A percentile compares a stretch with the other conserved stretches of the same genome.
These are phyloP conservation scores for Bettongia penicillata DNA, from an alignment of 2,113 vertebrate species.

Conservation along the genomic window DNA sequence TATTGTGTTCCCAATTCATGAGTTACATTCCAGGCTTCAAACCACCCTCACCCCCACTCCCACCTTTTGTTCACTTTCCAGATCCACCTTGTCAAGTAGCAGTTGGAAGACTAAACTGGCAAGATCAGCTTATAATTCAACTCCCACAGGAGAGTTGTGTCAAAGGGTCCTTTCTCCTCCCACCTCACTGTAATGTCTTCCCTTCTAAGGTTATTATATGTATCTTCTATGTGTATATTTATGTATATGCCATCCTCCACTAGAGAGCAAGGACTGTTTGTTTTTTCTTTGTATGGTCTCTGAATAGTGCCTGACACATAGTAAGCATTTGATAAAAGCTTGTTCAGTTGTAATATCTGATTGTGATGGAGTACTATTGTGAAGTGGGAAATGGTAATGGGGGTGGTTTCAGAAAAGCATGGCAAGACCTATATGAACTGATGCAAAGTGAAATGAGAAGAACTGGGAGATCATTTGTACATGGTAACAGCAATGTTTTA, in stretches of 20 bases:
- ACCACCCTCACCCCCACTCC: background rate
- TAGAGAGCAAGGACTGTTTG: background rate
- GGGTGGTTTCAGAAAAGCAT: background rate
- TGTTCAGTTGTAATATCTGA: background rate
- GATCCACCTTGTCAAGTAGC: background rate
- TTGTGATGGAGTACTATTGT: background rate
- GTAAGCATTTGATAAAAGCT: background rate
- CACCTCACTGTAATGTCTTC: background rate
- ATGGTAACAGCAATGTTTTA: background rate
- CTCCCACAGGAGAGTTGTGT: background rate
- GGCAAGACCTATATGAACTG: background rate
- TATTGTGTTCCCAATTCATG: background rate
- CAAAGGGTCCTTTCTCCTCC: background rate
- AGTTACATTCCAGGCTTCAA: background rate
- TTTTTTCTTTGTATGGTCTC: background rate
- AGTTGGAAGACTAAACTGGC: background rate
- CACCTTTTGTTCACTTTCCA: background rate
- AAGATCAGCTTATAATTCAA: background rate
- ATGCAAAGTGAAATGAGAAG: background rate
- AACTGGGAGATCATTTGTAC: background rate
- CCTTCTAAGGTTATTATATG: background rate
- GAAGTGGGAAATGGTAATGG: background rate
- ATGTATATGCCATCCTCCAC: background rate
- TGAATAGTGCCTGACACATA: background rate
- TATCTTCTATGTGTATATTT: background rate